Evolutionary conservation across 2,888 invertebrate genomes (phyloP).

Genomic region (Cantharis flavilabris): DNA sequence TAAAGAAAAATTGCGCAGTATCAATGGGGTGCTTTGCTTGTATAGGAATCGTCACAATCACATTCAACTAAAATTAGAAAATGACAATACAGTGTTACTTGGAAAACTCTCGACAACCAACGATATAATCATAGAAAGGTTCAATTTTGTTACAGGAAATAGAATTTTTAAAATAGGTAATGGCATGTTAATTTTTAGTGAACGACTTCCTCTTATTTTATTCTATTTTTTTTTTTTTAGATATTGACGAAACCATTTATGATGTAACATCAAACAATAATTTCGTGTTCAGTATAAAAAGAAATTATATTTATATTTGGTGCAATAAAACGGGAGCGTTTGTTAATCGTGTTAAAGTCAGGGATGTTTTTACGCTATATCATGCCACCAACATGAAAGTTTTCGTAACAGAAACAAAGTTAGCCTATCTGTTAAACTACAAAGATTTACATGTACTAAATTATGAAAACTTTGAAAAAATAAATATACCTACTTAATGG

Average conservation of each 20-base stretch:
- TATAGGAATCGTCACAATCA: not conserved
- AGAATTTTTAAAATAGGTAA: not conserved
- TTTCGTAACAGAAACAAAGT: not conserved
- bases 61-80: not conserved
- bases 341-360: not conserved
- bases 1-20: not conserved
- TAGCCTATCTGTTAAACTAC: not conserved
- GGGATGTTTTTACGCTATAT: not conserved
- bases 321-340: not conserved
- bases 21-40: too few species aligned
- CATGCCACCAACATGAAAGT: not conserved
- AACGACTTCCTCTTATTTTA: too few species aligned
- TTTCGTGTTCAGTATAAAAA: not conserved
- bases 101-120: accelerated
- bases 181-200: too few species aligned
- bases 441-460: not conserved
- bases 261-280: not conserved
- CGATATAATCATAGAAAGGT: not conserved
- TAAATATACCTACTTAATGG: too few species aligned
- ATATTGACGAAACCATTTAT: not conserved
- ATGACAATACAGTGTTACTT: not conserved
- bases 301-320: not conserved
- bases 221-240: not conserved
- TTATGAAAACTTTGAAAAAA: not conserved
- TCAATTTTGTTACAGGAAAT: not conserved